Conservation (phyloP, 2,888 invertebrate genomes). For the Agrotis ipsilon region DNA sequence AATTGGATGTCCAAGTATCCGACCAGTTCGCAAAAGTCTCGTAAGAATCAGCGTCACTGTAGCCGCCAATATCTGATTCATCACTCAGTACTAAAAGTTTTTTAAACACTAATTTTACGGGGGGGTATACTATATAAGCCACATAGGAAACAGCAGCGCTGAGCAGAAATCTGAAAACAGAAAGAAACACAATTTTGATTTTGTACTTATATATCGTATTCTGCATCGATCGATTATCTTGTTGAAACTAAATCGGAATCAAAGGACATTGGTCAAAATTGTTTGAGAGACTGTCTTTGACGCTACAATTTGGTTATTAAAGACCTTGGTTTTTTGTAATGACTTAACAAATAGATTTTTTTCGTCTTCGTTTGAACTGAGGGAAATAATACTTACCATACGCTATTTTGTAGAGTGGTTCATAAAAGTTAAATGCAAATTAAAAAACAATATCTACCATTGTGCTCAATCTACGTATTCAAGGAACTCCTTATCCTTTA, state of each 20-base stretch:
- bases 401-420: background rate
- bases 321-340: background rate
- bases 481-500: constrained; percentile 59
- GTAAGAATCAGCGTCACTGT: constrained; percentile 16
- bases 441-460: constrained; percentile 50
- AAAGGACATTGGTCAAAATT: background rate
- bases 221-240: background rate
- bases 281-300: background rate
- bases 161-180: constrained; percentile 71
- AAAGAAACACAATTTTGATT: background rate
- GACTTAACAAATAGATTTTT: too few species aligned
- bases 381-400: background rate
- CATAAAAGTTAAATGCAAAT: constrained; percentile 7
- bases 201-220: background rate
- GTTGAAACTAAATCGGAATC: background rate
- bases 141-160: constrained; percentile 69
- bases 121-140: constrained; percentile 67
- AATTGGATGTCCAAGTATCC: constrained; percentile 22
- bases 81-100: constrained; percentile 4
- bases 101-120: constrained; percentile 29
- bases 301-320: background rate
- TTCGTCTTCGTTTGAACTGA: background rate
- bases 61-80: constrained; percentile 6
- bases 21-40: constrained; percentile 38
- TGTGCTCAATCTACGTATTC: constrained; percentile 69